phyloP scores from a whole-genome alignment of 2,113 vertebrate species.

The Machaerirhynchus nigripectus region DNA sequence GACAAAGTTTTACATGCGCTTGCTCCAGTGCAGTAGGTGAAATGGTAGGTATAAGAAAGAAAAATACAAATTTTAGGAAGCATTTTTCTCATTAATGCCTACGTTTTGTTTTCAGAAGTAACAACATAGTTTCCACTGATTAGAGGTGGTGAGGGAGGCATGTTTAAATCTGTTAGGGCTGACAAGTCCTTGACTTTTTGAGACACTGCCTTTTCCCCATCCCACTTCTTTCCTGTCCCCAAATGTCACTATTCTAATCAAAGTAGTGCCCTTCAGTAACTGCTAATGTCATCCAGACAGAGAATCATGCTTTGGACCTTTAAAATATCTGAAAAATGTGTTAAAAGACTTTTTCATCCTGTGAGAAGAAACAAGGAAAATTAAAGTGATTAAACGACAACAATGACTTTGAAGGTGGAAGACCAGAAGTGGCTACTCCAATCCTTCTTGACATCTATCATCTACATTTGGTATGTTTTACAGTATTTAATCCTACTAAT shows the following conservation, averaged over 20 bases:
- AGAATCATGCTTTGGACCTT: neutral
- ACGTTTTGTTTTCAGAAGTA: neutral
- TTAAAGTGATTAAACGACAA: neutral
- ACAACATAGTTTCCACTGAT: neutral
- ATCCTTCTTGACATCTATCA: neutral
- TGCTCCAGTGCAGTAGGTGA: neutral
- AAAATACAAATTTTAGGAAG: neutral
- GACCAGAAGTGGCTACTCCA: neutral
- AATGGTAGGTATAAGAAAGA: neutral
- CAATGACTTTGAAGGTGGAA: neutral
- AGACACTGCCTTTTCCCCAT: neutral
- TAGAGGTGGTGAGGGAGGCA: neutral
- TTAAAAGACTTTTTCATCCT: neutral
- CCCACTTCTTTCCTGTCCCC: neutral
- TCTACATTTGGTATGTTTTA: neutral
- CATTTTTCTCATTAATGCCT: neutral
- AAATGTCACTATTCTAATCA: neutral
- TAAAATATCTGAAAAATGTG: neutral
- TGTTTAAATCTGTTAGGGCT: neutral
- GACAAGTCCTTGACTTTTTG: neutral
- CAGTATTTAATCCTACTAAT: neutral
- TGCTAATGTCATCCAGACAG: neutral
- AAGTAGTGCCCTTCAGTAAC: neutral
- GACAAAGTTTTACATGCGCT: neutral
- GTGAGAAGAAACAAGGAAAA: neutral